phyloP scores from a whole-genome alignment of 2,797 vertebrate species.

The Tauraco hartlaubi region DNA sequence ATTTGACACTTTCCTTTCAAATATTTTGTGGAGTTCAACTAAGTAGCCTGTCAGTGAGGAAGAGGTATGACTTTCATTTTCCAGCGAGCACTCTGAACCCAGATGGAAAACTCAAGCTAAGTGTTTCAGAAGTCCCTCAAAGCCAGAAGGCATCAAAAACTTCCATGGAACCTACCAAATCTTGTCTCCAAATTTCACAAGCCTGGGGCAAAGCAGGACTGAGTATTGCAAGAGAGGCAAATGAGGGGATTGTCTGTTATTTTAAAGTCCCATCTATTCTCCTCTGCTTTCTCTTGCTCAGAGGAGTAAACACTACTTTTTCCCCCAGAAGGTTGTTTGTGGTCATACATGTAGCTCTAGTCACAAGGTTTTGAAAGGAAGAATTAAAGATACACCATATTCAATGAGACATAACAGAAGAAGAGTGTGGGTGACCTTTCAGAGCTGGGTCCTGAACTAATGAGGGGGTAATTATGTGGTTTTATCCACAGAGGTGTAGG shows the following conservation, averaged over 20 bases:
- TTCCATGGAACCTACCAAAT: neutral
- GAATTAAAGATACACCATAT: neutral
- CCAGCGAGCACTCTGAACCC: neutral
- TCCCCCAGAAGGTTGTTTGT: neutral
- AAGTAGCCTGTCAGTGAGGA: neutral
- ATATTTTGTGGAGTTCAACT: neutral
- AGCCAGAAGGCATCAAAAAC: neutral
- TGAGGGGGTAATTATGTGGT: neutral
- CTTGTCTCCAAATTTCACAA: neutral
- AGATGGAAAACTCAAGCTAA: neutral
- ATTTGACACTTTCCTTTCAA: neutral
- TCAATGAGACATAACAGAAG: neutral
- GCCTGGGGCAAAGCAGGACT: neutral
- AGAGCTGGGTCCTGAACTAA: neutral
- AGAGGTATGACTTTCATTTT: neutral
- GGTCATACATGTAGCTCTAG: neutral
- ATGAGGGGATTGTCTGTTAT: neutral
- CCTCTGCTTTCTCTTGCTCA: neutral
- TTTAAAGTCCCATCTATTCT: neutral
- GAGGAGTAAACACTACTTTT: neutral
- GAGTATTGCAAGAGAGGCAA: neutral
- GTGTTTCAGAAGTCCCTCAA: neutral
- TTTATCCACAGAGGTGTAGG: neutral
- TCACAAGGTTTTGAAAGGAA: neutral
- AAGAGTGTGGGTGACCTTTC: neutral